These are phyloP conservation scores for Mycogona germanica DNA, from an alignment of 2,888 invertebrate genomes.

Conservation along the genomic window DNA sequence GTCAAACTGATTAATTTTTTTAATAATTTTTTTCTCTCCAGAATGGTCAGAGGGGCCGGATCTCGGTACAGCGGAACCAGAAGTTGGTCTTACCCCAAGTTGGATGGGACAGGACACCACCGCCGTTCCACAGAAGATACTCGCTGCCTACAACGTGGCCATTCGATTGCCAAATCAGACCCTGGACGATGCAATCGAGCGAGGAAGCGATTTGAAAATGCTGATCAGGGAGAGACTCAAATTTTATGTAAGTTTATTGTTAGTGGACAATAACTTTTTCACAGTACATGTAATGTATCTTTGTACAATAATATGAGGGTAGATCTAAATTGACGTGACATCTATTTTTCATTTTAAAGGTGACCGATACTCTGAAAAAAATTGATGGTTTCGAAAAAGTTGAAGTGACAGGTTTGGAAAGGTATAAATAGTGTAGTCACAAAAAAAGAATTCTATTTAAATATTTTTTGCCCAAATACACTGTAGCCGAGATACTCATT, in stretches of 20 bases:
- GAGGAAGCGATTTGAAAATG: constrained; percentile 17
- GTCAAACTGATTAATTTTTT: too few relatives aligned
- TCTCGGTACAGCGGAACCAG: too few relatives aligned
- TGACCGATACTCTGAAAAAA: constrained; percentile 46
- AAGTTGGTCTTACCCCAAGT: too few relatives aligned
- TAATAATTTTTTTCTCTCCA: too few relatives aligned
- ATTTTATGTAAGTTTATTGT: constrained; percentile 12
- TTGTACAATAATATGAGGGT: too few relatives aligned
- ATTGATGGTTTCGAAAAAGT: constrained; percentile 59
- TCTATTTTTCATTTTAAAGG: constrained; percentile 26
- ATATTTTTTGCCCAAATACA: not conserved
- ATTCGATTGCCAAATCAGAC: constrained; percentile 18
- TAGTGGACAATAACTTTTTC: not conserved
- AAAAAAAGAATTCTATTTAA: constrained; percentile 7
- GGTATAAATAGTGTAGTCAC: constrained; percentile 27
- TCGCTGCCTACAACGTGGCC: constrained; percentile 7
- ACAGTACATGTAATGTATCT: too few relatives aligned
- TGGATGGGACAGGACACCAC: not conserved
- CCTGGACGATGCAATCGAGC: constrained; percentile 15
- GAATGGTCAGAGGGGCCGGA: too few relatives aligned
- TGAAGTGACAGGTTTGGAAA: constrained; percentile 52
- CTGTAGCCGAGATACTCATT: not conserved
- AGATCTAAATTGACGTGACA: not conserved
- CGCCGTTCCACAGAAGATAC: not conserved
- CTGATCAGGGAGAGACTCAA: constrained; percentile 13